These are phyloP conservation scores for Bergia sp. DNA, from an alignment of 92 coral and sea anemone genomes.

Conservation along the genomic window DNA sequence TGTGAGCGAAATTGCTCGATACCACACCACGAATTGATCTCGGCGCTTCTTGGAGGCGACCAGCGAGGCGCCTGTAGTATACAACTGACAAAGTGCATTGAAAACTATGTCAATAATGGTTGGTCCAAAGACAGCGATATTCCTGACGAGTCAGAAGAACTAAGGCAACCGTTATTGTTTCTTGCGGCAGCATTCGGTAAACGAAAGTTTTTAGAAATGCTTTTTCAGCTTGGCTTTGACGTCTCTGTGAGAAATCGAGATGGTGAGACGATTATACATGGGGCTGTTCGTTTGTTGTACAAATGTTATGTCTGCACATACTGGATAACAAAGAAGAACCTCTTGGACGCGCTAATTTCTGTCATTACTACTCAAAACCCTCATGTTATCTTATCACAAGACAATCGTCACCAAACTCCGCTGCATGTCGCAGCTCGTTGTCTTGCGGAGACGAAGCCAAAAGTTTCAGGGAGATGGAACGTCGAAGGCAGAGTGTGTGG, in stretches of 20 bases:
- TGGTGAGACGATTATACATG: constrained; percentile 33
- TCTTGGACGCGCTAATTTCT: constrained; percentile 14
- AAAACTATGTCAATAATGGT: constrained; percentile 30
- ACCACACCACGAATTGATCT: constrained; percentile 22
- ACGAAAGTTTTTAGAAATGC: constrained; percentile 34
- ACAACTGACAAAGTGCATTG: constrained; percentile 19
- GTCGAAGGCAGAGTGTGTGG: constrained; percentile 14
- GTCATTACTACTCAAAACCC: constrained; percentile 25
- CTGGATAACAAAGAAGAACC: constrained; percentile 42
- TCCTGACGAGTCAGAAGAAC: constrained; percentile 23
- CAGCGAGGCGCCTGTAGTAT: constrained; percentile 18
- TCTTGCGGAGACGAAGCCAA: constrained; percentile 15
- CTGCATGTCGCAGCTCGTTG: constrained; percentile 32
- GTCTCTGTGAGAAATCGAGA: constrained; percentile 27
- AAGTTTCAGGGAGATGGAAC: constrained; percentile 31
- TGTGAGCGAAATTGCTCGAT: constrained; percentile 16
- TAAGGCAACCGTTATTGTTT: constrained; percentile 28
- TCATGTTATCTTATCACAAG: constrained; percentile 24
- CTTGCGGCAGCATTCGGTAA: constrained; percentile 45
- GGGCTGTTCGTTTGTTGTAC: constrained; percentile 30
- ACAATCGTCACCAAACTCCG: constrained; percentile 18
- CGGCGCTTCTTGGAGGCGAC: constrained; percentile 31
- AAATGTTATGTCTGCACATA: constrained; percentile 39
- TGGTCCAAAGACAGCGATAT: constrained; percentile 41
- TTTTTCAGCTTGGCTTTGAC: constrained; percentile 30